phyloP scores from a whole-genome alignment of 35 echinoderm and acorn worm genomes.

The Acanthaster planci region DNA sequence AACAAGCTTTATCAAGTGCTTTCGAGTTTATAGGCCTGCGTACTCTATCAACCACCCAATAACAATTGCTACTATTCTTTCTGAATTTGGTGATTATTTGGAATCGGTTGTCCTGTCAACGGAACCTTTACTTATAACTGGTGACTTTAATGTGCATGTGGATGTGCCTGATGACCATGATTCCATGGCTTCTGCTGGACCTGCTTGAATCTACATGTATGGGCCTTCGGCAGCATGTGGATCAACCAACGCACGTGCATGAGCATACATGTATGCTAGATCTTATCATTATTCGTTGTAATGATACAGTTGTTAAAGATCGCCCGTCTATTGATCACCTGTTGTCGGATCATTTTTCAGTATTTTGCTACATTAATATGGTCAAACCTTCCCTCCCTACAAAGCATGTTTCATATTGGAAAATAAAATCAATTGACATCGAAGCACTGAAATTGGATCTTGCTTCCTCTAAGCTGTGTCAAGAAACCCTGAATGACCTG shows the following conservation, averaged over 20 bases:
- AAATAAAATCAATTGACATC: slow-evolving; percentile 32
- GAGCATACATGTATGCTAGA: slow-evolving; percentile 1
- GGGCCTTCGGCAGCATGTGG: not conserved
- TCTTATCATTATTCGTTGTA: slow-evolving; percentile 1
- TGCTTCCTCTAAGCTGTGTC: not conserved
- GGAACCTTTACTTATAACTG: not conserved
- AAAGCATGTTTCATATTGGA: slow-evolving; percentile 11
- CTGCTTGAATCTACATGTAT: slow-evolving; percentile 12
- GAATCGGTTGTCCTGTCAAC: slow-evolving; percentile 11
- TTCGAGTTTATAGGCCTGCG: no score
- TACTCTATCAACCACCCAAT: not conserved
- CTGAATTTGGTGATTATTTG: slow-evolving; percentile 16
- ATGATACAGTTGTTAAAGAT: no score
- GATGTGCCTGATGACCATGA: not conserved
- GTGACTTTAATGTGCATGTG: not conserved
- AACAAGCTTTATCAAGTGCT: no score
- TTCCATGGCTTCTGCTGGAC: not conserved
- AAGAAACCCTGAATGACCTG: not conserved
- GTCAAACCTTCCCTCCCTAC: slow-evolving; percentile 17
- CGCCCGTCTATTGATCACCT: no score
- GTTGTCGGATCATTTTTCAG: no score
- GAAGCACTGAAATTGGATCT: not conserved
- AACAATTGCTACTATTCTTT: not conserved
- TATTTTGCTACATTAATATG: not conserved
- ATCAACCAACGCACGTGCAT: slow-evolving; percentile 5